Evolutionary conservation across 2,888 invertebrate species (phyloP).

Genomic region (Ganaspis brasiliensis): DNA sequence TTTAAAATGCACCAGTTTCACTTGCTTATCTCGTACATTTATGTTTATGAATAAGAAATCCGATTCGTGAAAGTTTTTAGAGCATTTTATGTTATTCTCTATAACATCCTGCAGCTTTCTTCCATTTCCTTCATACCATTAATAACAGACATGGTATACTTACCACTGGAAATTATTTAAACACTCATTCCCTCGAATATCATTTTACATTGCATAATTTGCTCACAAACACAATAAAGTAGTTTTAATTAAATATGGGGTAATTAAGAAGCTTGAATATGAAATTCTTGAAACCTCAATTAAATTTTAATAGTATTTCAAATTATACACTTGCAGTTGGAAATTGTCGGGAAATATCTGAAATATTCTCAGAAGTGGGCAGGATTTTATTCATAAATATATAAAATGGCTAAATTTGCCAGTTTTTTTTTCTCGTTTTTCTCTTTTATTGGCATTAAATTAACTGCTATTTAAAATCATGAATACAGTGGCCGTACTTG

Average conservation of each 20-base stretch:
- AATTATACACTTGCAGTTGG: not conserved
- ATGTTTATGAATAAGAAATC: slow-evolving; percentile 37
- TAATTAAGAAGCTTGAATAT: not conserved
- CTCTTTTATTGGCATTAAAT: slow-evolving; percentile 10
- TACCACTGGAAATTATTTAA: slow-evolving; percentile 35
- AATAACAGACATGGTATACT: slow-evolving; percentile 33
- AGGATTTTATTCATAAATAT: too few species aligned
- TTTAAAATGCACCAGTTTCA: not conserved
- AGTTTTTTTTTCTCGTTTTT: not conserved
- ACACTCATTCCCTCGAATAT: slow-evolving; percentile 33
- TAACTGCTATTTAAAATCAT: slow-evolving; percentile 4
- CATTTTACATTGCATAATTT: slow-evolving; percentile 21
- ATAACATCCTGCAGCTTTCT: slow-evolving; percentile 27
- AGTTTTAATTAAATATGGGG: slow-evolving; percentile 6
- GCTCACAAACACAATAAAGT: not conserved
- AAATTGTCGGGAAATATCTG: not conserved
- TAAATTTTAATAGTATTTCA: not conserved
- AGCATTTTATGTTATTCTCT: slow-evolving; percentile 36
- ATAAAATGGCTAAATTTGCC: too few species aligned
- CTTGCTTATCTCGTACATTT: slow-evolving; percentile 28
- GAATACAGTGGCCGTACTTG: not conserved
- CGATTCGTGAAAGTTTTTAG: slow-evolving; percentile 37
- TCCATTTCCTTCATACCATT: slow-evolving; percentile 35
- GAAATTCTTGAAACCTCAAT: not conserved
- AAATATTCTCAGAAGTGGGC: not conserved